phyloP scores from a whole-genome alignment of 1,140 invertebrate species.

The Drosophila takahashii region DNA sequence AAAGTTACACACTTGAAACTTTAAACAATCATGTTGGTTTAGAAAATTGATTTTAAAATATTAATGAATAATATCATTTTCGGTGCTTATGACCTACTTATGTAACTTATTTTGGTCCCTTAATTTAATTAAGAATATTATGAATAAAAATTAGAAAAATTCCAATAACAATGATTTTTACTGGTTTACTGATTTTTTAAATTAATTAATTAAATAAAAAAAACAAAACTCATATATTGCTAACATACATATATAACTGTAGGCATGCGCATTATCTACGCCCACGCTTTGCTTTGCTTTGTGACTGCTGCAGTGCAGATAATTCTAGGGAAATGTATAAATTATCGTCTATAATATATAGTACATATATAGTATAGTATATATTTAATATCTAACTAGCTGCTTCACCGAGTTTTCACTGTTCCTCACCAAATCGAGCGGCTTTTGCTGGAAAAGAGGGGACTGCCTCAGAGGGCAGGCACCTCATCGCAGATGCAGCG shows the following conservation, averaged over 20 bases:
- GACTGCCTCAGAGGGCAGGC: constrained; percentile 34
- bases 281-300: neutral
- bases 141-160: too few species aligned
- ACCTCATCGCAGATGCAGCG: constrained; percentile 36
- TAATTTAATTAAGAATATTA: too few species aligned
- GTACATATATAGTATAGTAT: neutral
- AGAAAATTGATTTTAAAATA: neutral
- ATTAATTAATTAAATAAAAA: too few species aligned
- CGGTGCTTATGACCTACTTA: too few species aligned
- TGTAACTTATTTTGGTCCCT: too few species aligned
- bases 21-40: neutral
- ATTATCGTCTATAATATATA: neutral
- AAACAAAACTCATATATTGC: too few species aligned
- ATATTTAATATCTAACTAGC: neutral
- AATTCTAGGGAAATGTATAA: neutral
- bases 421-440: constrained; percentile 43
- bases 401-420: neutral
- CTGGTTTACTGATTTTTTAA: too few species aligned
- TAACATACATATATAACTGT: neutral
- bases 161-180: too few species aligned
- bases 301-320: neutral
- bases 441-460: neutral
- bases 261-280: neutral
- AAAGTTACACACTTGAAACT: neutral
- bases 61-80: too few species aligned